These are phyloP conservation scores for Leptogaster cylindrica DNA, from an alignment of 2,888 invertebrate species.

Conservation along the genomic window DNA sequence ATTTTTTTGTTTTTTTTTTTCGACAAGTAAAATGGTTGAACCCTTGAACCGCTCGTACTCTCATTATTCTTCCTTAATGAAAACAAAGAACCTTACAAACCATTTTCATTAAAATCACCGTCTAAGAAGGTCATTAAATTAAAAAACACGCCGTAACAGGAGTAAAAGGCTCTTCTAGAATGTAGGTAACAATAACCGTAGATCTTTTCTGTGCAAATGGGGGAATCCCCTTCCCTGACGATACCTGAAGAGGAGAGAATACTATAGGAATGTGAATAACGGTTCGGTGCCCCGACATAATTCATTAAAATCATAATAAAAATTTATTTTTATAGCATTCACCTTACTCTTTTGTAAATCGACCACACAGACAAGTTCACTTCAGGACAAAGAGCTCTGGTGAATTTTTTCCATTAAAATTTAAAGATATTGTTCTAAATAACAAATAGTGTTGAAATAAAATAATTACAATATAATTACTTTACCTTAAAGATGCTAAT, in stretches of 20 bases:
- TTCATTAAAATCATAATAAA: slow-evolving; percentile 47
- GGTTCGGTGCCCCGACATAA: slow-evolving; percentile 43
- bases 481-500: too few relatives aligned
- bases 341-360: slow-evolving; percentile 13
- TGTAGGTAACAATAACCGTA: slow-evolving; percentile 43
- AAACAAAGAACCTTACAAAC: slow-evolving; percentile 46
- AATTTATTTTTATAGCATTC: slow-evolving; percentile 45
- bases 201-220: too few relatives aligned
- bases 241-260: too few relatives aligned
- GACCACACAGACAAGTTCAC: too few relatives aligned
- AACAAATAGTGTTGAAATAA: too few relatives aligned
- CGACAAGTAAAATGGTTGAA: not conserved
- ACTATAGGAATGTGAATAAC: too few relatives aligned
- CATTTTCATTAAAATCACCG: slow-evolving; percentile 44
- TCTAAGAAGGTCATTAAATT: slow-evolving; percentile 47
- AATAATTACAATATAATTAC: too few relatives aligned
- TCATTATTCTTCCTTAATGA: slow-evolving; percentile 43
- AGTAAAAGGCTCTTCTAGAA: slow-evolving; percentile 43
- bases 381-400: not conserved
- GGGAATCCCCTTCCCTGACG: too few relatives aligned
- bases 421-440: too few relatives aligned
- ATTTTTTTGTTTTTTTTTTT: slow-evolving; percentile 28
- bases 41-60: not conserved
- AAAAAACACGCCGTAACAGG: slow-evolving; percentile 48
- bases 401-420: slow-evolving; percentile 32